These are phyloP conservation scores for Cyphomyrmex costatus DNA, from an alignment of 1,140 invertebrate species.

Conservation along the genomic window DNA sequence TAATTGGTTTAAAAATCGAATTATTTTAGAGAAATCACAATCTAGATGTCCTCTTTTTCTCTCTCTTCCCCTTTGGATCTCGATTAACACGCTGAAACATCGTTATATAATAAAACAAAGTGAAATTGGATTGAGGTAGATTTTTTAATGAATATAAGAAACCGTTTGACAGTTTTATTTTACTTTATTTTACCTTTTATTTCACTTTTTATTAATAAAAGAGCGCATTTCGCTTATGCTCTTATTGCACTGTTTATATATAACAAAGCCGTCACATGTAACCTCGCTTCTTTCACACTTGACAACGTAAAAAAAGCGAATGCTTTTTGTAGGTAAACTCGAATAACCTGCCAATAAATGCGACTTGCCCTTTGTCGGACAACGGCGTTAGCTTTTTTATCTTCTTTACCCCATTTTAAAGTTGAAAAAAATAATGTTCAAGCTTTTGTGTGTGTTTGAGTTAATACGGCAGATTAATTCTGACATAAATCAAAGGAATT, in stretches of 20 bases:
- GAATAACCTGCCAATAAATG: constrained; percentile 50
- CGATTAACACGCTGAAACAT: neutral
- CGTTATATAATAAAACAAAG: neutral
- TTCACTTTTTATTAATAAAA: constrained; percentile 24
- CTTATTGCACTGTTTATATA: constrained; percentile 47
- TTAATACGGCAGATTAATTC: neutral
- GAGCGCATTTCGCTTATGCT: neutral
- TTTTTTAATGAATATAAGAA: neutral
- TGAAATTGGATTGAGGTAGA: neutral
- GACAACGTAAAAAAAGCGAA: constrained; percentile 29
- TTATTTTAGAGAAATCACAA: neutral
- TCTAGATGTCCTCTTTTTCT: neutral
- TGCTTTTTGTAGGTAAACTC: constrained; percentile 46
- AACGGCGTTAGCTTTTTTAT: constrained; percentile 24
- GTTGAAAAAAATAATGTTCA: constrained; percentile 17
- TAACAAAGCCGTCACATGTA: constrained; percentile 27
- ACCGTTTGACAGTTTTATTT: constrained; percentile 23
- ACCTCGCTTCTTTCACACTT: constrained; percentile 21
- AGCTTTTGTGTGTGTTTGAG: neutral
- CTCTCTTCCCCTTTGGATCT: no score
- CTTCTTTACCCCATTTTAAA: constrained; percentile 23
- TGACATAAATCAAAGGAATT: neutral
- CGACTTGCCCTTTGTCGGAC: constrained; percentile 30
- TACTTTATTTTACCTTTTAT: constrained; percentile 11
- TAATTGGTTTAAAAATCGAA: neutral